These are phyloP conservation scores for Noturus placidus DNA, from an alignment of 2,113 vertebrate species.

Conservation along the genomic window DNA sequence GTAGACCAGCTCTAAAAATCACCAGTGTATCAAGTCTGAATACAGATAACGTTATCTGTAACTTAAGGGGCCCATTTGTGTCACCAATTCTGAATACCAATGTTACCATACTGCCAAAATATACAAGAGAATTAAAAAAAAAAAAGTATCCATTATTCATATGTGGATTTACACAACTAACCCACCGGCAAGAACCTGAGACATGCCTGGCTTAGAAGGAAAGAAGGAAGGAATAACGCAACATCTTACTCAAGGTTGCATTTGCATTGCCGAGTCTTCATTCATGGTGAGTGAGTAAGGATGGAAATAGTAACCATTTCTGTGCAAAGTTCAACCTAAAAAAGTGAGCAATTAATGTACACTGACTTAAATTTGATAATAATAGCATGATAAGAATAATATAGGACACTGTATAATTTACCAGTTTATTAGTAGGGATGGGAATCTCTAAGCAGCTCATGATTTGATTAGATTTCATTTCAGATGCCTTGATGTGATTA, in stretches of 20 bases:
- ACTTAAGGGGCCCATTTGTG: slow-evolving; percentile 2
- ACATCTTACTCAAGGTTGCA: slow-evolving; percentile 28
- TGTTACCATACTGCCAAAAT: slow-evolving; percentile 6
- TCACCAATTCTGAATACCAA: slow-evolving; percentile 3
- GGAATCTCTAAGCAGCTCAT: slow-evolving; percentile 4
- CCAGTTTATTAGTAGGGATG: neutral
- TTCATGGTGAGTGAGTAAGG: slow-evolving; percentile 12
- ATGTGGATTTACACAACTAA: slow-evolving; percentile 22
- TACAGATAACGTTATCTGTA: slow-evolving; percentile 6
- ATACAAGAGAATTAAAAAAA: neutral
- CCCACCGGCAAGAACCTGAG: neutral
- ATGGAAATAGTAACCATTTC: slow-evolving; percentile 23
- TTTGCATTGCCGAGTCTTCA: slow-evolving; percentile 3
- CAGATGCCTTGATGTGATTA: slow-evolving; percentile 11
- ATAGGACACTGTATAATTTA: neutral
- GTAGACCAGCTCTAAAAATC: neutral
- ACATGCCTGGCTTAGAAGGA: slow-evolving; percentile 4
- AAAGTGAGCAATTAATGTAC: neutral
- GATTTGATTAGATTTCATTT: slow-evolving; percentile 18
- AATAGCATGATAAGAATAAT: neutral
- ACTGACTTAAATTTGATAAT: neutral
- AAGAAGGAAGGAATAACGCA: neutral
- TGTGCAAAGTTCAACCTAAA: slow-evolving; percentile 19
- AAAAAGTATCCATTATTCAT: slow-evolving; percentile 21
- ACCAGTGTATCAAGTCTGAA: neutral